Percentiles rank a stretch among this genome's conserved stretches.
Evolutionary conservation across 2,888 invertebrate species (phyloP).

Genomic region (Tipula lateralis): DNA sequence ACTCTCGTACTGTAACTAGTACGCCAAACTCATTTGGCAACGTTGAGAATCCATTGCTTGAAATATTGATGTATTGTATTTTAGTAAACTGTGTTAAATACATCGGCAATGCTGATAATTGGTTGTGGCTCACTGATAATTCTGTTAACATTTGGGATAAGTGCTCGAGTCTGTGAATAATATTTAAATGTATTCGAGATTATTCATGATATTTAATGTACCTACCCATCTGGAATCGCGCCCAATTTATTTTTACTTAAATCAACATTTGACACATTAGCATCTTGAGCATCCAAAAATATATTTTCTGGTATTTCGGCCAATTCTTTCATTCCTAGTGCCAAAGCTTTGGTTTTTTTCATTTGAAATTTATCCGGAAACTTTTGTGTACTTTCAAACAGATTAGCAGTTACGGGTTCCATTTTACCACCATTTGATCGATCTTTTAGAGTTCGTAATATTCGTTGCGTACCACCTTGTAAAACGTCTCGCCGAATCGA

Average conservation of each 20-base stretch:
- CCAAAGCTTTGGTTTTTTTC: conserved; percentile 51
- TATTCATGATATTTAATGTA: conserved; percentile 33
- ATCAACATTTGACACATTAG: conserved; percentile 70
- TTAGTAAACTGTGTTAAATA: conserved; percentile 59
- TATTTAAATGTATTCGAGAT: conserved; percentile 28
- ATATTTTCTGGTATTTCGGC: conserved; percentile 64
- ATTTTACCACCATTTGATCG: conserved; percentile 42
- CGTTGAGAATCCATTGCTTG: conserved; percentile 63
- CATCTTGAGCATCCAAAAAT: conserved; percentile 64
- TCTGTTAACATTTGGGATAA: conserved; percentile 57
- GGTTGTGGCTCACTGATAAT: conserved; percentile 68
- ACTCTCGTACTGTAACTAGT: conserved; percentile 66
- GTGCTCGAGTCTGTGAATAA: conserved; percentile 49
- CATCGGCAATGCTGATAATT: conserved; percentile 57
- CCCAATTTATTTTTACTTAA: conserved; percentile 74
- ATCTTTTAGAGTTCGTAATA: conserved; percentile 72
- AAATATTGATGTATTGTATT: conserved; percentile 67
- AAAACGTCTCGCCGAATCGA: conserved; percentile 78
- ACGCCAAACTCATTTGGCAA: conserved; percentile 60
- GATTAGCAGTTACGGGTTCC: neutral
- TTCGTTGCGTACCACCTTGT: conserved; percentile 73
- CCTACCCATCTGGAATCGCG: conserved; percentile 63
- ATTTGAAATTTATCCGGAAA: conserved; percentile 48
- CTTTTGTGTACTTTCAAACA: neutral
- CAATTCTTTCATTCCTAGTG: conserved; percentile 54